Percentiles rank a stretch among this genome's conserved stretches.
phyloP scores from a whole-genome alignment of 35 echinoderm and acorn worm species.

The Apostichopus californicus region DNA sequence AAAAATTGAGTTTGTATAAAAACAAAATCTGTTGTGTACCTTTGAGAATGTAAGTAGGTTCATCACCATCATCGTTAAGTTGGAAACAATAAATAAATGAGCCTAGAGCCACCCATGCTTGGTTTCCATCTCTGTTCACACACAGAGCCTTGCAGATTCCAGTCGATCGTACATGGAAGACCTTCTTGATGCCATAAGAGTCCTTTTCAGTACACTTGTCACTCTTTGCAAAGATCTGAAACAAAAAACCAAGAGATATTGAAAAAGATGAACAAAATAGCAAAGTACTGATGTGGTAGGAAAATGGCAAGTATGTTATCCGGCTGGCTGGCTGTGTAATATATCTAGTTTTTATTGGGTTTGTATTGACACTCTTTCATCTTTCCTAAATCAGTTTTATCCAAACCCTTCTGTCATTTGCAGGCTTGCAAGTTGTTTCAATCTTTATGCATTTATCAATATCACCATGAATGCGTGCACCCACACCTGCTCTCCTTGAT shows the following conservation, averaged over 20 bases:
- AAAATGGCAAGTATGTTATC: neutral
- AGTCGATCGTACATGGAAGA: neutral
- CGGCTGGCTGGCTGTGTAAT: too few relatives aligned
- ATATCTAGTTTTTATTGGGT: too few relatives aligned
- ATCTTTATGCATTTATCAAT: too few relatives aligned
- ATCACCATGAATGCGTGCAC: too few relatives aligned
- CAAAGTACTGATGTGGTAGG: neutral
- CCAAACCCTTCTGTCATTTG: too few relatives aligned
- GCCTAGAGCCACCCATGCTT: conserved; percentile 20
- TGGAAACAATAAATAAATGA: conserved; percentile 51
- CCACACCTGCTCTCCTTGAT: too few relatives aligned
- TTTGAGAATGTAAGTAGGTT: conserved; percentile 22
- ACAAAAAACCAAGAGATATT: neutral
- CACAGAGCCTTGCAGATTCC: neutral
- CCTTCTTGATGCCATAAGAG: neutral
- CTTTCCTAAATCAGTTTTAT: too few relatives aligned
- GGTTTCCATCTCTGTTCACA: neutral
- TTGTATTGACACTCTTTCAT: too few relatives aligned
- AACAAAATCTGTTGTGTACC: neutral
- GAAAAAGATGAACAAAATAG: neutral
- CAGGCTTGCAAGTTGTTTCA: too few relatives aligned
- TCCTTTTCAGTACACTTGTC: too few relatives aligned
- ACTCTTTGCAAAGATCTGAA: conserved; percentile 27
- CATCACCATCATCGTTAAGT: neutral
- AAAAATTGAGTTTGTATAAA: too few relatives aligned